Evolutionary conservation across 2,888 invertebrate genomes (phyloP), one percentile per base, ranked within the genome.

Genomic region (Hyalella azteca): DNA sequence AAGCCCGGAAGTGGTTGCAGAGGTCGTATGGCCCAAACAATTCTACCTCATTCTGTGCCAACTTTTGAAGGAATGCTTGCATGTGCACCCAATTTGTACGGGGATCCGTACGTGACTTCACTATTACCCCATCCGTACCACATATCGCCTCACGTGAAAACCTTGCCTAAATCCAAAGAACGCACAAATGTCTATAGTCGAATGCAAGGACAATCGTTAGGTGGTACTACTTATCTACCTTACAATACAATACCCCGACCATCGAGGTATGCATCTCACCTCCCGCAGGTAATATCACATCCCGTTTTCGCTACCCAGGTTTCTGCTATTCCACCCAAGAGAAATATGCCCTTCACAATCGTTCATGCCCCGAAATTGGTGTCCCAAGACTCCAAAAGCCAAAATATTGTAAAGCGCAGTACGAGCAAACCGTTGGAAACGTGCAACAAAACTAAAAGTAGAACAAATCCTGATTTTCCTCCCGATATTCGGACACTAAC

Each of bases 1-100:
- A 75, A 75, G 45, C 75, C 75, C 5, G 75, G 75, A 45, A 41
- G 40, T n/a, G 75, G 75, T 26, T 75, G 75, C 22, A 40, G 75
- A 26, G 40, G 40, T 75, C 75, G 45, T 22, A 66, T 66, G 32
- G 66, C 66, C 0, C 66, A 66, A 19, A 36, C 36, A 36, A 36
- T 66, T n/a, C 66, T 66, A 15, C 66, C 66, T 66, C 66, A 36
- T 13, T 39, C 66, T 29, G 36, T 36, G 13, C 66, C 66, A 36
- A 7, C 66, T 15, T 66, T 29, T 36, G 66, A 66, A 19, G 36
- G 66, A 4, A 19, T 66, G 32, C 36, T 66, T 0, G 66, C 66
- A 0, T 66, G 66, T 36, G 66, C 66, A 36, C 66, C 66, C 5
- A 19, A 32, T 36, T 32, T 66, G 36, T 66, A 66, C 36, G 66